Base-by-base conservation (phyloP, 2,888 invertebrate species). In the Cataglyphis albicans region DNA sequence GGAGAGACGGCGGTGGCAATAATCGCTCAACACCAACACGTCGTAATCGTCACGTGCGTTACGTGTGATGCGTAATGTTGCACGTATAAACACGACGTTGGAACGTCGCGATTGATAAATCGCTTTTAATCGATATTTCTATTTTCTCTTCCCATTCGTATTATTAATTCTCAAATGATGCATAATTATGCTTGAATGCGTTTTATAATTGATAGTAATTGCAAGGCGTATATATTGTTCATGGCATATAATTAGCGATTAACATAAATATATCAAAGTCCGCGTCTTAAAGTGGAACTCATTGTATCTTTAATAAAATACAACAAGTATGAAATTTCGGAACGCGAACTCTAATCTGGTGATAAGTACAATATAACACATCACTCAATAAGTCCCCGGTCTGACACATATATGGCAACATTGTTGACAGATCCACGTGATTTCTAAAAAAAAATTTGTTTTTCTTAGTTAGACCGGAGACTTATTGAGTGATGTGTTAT, bases 101-200 rank as follows among this genome's bases (percentile, higher is more conserved):
- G n/a, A 41, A n/a, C 65, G 25, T 65, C 55, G n/a, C n/a, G 48
- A 38, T 15, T n/a, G 44, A 67, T 44, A 61, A 73, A 73, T 38
- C 25, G 67, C 38, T 9, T 57, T 18, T 15, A 67, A 67, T 63
- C 63, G 61, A 38, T n/a, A 18, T 32, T 44, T 0, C 61, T 74
- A n/a, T 12, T 32, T n/a, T 21, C 29, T 73, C 18, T 7, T 61
- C 15, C 32, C 55, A 2, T 32, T 55, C n/a, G 18, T 52, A 15
- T 32, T 21, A 0, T 25, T 18, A 15, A 15, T 32, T 29, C 6
- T 63, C 21, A 32, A 6, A 12, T 7, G 10, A 18, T 18, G 15
- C 21, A 10, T 32, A 21, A 32, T 41, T 44, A 32, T 35, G 10
- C 29, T 35, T 61, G 3, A 61, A 61, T 3, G 15, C 48, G 2